Evolutionary conservation across 2,888 invertebrate genomes (phyloP), one percentile per base, ranked within the genome.

Genomic region (Macropis europaea): DNA sequence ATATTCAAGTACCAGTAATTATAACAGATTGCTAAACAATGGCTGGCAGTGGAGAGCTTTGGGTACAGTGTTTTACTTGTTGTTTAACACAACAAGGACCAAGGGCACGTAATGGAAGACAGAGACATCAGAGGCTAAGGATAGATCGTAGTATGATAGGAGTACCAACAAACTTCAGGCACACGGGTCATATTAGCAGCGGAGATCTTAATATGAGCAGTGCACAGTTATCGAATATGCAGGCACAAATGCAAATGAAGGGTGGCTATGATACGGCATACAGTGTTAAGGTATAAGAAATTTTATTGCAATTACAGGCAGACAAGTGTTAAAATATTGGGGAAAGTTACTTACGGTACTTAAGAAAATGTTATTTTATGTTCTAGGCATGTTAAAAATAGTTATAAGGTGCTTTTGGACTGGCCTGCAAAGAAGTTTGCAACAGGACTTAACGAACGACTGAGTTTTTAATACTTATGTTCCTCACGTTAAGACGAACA

Each of bases 121-220:
- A 86, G 85, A 85, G 88, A 17, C 87, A 80, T 61, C 94, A 94
- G 88, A 93, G 95, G 86, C 93, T 95, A 90, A 93, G 95, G 91
- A 95, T 96, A 92, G 95, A 96, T 91, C 94, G 97, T 76, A 96
- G 97, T 72, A 98, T 98, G 98, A 99, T 99, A 87, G 96, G 98
- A 32, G 94, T 94, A 81, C 99, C 99, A 11, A 98, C 97, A 82
- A 97, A 99, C 92, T 99, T 99, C 90, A 95, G 96, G 87, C 99
- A 99, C 90, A 98, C 98, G 40, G 96, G 95, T 2, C 96, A 97
- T 90, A 95, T 97, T 87, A 96, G 98, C 22, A 97, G 97, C 17
- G 95, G 95, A 54, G 98, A 98, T 90, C 94, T 97, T 70, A 95
- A 96, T 89, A 93, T 96, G 91, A 95, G 95, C 19, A 94, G 94